These are phyloP conservation scores for Nyctalus aviator DNA, from an alignment of 2,797 vertebrate species.

Conservation along the genomic window DNA sequence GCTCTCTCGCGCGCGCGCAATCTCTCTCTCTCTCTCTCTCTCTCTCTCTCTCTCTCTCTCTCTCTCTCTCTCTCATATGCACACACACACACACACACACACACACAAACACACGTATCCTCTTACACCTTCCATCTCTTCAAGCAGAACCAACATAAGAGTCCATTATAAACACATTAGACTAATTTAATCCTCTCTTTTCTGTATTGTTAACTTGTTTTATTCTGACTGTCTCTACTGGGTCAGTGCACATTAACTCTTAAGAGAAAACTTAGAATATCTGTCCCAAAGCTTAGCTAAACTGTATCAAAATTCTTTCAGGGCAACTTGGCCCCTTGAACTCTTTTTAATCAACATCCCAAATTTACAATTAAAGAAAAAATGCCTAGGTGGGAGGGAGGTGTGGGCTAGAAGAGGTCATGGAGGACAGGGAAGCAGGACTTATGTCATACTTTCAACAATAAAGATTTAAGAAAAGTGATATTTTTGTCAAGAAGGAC, in stretches of 20 bases:
- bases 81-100: background rate
- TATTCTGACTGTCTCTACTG: background rate
- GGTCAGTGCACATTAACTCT: background rate
- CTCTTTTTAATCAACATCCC: background rate
- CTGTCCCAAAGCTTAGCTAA: conserved; percentile 22
- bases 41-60: too few species aligned
- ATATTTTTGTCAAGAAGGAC: background rate
- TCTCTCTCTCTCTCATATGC: too few species aligned
- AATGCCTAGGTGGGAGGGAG: background rate
- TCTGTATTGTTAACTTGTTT: background rate
- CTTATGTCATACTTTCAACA: too few species aligned
- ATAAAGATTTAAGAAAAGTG: too few species aligned
- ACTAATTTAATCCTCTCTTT: background rate
- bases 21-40: too few species aligned
- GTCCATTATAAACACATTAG: background rate
- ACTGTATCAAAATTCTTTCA: background rate
- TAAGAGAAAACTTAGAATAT: conserved; percentile 16
- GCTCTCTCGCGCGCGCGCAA: too few species aligned
- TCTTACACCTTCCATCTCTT: background rate
- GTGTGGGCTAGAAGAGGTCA: too few species aligned
- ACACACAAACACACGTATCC: background rate
- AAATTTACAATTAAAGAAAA: background rate
- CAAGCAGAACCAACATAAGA: background rate
- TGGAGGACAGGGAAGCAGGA: too few species aligned
- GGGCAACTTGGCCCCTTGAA: background rate